These are phyloP conservation scores for Camelus bactrianus DNA, from an alignment of 2,113 vertebrate genomes.

Conservation along the genomic window DNA sequence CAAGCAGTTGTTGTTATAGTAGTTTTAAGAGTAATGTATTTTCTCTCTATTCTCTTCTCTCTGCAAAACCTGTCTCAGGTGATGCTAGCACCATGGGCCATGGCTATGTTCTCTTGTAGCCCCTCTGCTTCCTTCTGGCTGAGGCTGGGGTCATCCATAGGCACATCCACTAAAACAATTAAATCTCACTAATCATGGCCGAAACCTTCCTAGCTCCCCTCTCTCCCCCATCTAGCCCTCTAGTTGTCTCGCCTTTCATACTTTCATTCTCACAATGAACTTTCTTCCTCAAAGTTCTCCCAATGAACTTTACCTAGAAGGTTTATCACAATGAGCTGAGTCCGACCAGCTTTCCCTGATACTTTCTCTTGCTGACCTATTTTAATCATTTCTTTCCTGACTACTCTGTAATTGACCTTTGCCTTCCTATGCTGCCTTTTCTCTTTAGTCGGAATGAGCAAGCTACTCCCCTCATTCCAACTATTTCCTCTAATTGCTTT, in stretches of 20 bases:
- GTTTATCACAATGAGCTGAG: background rate
- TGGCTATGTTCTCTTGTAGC: background rate
- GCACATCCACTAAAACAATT: background rate
- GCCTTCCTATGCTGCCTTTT: background rate
- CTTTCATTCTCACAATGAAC: background rate
- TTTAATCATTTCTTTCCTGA: background rate
- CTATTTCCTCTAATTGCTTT: background rate
- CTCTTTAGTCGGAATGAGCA: background rate
- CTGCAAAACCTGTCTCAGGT: background rate
- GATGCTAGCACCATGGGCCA: background rate
- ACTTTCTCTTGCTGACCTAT: background rate
- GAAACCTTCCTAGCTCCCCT: background rate
- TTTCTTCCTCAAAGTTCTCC: background rate
- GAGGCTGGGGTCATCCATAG: background rate
- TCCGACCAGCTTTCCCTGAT: background rate
- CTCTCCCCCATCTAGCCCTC: background rate
- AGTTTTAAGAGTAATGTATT: conserved; percentile 34
- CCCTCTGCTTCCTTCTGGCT: background rate
- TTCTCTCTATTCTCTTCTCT: background rate
- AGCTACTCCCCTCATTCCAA: background rate
- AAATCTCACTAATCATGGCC: background rate
- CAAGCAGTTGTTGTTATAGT: background rate
- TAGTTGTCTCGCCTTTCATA: background rate
- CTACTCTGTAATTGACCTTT: background rate
- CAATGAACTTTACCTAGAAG: background rate